Percentiles rank a stretch among this genome's conserved stretches.
Evolutionary conservation across 2,797 vertebrate genomes (phyloP).

Genomic region (Sitta carolinensis): DNA sequence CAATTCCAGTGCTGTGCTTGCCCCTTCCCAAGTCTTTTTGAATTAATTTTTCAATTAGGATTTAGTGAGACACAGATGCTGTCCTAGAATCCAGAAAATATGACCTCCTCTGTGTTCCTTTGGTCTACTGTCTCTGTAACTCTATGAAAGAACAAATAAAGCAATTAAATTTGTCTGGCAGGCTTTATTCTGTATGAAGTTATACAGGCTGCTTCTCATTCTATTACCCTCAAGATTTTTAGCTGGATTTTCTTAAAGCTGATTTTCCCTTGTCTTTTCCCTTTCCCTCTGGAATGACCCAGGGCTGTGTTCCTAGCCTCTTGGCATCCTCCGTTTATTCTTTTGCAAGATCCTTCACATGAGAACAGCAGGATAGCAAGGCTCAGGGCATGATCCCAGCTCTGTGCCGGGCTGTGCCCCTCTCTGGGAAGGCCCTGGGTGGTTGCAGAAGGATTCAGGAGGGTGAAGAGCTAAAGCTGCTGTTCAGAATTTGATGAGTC

Average conservation of each 20-base stretch:
- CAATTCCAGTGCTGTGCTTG: background rate
- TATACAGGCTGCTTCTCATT: constrained; percentile 42
- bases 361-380: background rate
- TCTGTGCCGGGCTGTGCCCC: background rate
- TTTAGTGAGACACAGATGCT: constrained; percentile 62
- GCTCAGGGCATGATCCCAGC: background rate
- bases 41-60: constrained; percentile 75
- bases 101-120: constrained; percentile 36
- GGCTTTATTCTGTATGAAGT: constrained; percentile 59
- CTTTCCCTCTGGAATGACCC: background rate
- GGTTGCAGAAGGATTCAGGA: background rate
- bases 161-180: constrained; percentile 69
- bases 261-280: background rate
- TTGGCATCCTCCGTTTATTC: background rate
- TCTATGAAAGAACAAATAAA: constrained; percentile 67
- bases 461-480: background rate
- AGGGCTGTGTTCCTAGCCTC: background rate
- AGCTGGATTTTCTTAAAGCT: constrained; percentile 11
- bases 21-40: constrained; percentile 63
- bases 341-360: background rate
- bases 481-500: background rate
- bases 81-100: constrained; percentile 60
- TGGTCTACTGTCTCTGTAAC: constrained; percentile 57
- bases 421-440: background rate
- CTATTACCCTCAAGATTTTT: constrained; percentile 26